Evolutionary conservation across 2,888 invertebrate genomes (phyloP).

Genomic region (Plagodis dolabraria): DNA sequence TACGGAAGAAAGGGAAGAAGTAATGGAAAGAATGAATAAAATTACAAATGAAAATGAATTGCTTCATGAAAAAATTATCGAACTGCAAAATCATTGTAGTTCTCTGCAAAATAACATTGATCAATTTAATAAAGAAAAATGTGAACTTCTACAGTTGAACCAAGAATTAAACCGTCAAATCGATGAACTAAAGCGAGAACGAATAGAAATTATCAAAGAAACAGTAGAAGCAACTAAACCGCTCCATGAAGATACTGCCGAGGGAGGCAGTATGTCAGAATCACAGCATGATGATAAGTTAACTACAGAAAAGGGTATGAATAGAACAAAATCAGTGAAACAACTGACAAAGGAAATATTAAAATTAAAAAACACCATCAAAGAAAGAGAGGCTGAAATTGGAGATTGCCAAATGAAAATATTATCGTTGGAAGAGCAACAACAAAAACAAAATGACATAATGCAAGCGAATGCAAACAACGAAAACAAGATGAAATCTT

Average conservation of each 20-base stretch:
- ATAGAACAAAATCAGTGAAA: slow-evolving; percentile 73
- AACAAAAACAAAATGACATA: slow-evolving; percentile 73
- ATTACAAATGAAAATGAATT: slow-evolving; percentile 86
- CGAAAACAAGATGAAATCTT: slow-evolving; percentile 70
- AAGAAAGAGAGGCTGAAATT: slow-evolving; percentile 81
- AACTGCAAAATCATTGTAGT: slow-evolving; percentile 80
- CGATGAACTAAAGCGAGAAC: slow-evolving; percentile 71
- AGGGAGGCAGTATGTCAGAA: slow-evolving; percentile 54
- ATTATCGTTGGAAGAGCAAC: slow-evolving; percentile 77
- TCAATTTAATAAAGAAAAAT: slow-evolving; percentile 75
- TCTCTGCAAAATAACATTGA: slow-evolving; percentile 72
- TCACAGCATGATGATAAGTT: slow-evolving; percentile 68
- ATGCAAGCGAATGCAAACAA: slow-evolving; percentile 60
- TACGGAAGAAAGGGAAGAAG: slow-evolving; percentile 88
- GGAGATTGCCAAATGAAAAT: slow-evolving; percentile 82
- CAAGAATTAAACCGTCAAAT: slow-evolving; percentile 70
- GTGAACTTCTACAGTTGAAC: slow-evolving; percentile 63
- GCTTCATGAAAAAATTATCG: slow-evolving; percentile 76
- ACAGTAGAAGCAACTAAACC: slow-evolving; percentile 69
- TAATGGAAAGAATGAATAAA: slow-evolving; percentile 88
- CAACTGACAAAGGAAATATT: slow-evolving; percentile 82
- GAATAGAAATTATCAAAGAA: slow-evolving; percentile 73
- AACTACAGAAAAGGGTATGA: slow-evolving; percentile 64
- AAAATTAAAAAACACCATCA: slow-evolving; percentile 77
- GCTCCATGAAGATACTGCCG: slow-evolving; percentile 58